Evolutionary conservation across 2,888 invertebrate species (phyloP).

Genomic region (Panzeria rudis): DNA sequence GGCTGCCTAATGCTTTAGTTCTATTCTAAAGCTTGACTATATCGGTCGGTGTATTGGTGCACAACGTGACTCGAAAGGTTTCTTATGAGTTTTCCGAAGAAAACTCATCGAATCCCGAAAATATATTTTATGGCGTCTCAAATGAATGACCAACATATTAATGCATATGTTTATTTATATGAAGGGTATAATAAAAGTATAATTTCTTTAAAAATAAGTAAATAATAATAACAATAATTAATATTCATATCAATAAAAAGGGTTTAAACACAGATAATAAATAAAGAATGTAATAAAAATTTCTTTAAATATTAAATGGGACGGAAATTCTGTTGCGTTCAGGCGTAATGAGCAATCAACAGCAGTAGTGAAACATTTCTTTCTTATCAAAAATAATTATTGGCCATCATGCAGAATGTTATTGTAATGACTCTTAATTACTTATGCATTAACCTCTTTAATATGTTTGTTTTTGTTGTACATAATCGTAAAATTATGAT

Average conservation of each 20-base stretch:
- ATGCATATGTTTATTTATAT: too few species aligned
- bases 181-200: constrained; percentile 8
- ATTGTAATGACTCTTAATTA: not conserved
- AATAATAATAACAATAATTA: constrained; percentile 29
- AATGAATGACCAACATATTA: too few species aligned
- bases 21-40: too few species aligned
- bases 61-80: too few species aligned
- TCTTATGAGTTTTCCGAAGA: too few species aligned
- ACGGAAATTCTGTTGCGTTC: not conserved
- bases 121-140: too few species aligned
- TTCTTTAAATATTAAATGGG: constrained; percentile 53
- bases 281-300: constrained; percentile 26
- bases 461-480: not conserved
- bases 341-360: constrained; percentile 29
- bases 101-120: too few species aligned
- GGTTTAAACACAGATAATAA: constrained; percentile 18
- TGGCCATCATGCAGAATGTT: not conserved
- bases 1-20: too few species aligned
- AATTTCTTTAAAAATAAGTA: constrained; percentile 20
- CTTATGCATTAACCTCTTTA: not conserved
- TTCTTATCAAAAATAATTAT: not conserved
- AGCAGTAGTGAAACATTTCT: constrained; percentile 6
- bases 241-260: constrained; percentile 48
- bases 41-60: too few species aligned
- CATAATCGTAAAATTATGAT: not conserved